Evolutionary conservation across 1,140 invertebrate species (phyloP).

Genomic region (Pantala flavescens): DNA sequence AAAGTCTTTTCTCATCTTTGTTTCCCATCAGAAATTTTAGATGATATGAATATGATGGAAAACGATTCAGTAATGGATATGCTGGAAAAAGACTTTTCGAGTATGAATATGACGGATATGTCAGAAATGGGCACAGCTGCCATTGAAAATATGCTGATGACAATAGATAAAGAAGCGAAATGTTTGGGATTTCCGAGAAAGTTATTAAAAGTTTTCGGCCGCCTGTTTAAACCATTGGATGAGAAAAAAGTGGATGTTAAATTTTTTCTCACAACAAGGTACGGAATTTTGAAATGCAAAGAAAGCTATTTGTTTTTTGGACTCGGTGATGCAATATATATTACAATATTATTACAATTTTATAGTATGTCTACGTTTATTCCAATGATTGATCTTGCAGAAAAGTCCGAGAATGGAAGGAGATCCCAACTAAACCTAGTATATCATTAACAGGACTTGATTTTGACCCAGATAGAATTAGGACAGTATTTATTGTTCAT

Average conservation of each 20-base stretch:
- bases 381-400: not conserved
- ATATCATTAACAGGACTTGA: not conserved
- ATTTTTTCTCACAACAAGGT: not conserved
- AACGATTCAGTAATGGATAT: no score
- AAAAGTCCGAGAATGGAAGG: not conserved
- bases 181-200: not conserved
- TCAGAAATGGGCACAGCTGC: no score
- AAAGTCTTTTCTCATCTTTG: no score
- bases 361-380: not conserved
- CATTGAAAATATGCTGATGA: no score
- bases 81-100: no score
- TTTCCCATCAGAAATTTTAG: no score
- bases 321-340: no score
- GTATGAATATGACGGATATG: no score
- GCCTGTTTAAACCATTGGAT: not conserved
- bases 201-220: not conserved
- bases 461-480: not conserved
- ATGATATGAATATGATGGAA: no score
- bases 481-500: not conserved
- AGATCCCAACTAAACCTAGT: not conserved
- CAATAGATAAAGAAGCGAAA: not conserved
- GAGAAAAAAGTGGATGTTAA: not conserved
- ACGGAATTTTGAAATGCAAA: not conserved
- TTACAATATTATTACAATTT: no score
- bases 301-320: no score